Evolutionary conservation across 2,797 vertebrate species (phyloP), one percentile per base, ranked within the genome.

Genomic region (Tangara arthus): DNA sequence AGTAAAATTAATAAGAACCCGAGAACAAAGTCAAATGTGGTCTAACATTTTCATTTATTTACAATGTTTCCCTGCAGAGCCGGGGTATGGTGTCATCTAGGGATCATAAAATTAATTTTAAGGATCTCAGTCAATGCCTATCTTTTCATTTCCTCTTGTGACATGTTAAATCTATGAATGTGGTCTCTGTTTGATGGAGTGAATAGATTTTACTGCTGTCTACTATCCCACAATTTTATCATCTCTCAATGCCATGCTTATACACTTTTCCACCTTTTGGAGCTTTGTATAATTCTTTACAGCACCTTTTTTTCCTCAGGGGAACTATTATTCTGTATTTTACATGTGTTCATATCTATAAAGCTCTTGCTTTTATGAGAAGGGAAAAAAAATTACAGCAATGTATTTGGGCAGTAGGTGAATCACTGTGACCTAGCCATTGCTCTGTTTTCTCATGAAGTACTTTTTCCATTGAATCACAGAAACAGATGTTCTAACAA

Each of bases 401-500:
- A 96, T 89, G 50, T 91, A 65, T 73, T 97, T 93, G 83, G 93
- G 80, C 82, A 94, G 90, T 97, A 97, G 94, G 87, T 95, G 97
- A 97, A 97, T 97, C 94, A 90, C 79, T 96, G 87, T 97, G 96
- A 97, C 96, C 94, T 92, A 90, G 27, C 39, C 92, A 7, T 88
- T 96, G 65, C 93, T 95, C 95, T 91, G 83, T 96, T 98, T 98
- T 98, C 97, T 98, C 98, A 98, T 98, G 97, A 97, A 97, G 95
- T 97, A 94, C 50, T 96, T 96, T 98, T 97, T 96, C 97, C 97
- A 96, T 96, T 98, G 97, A 97, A 97, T 98, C 97, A 97, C 95
- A 97, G 97, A 97, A 98, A 97, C 98, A 98, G 98, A 98, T 98
- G 98, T 98, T 96, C 91, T 96, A 96, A 97, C 89, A 94, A 70